Evolutionary conservation across 2,113 vertebrate genomes (phyloP).

Genomic region (Amia ocellicauda): DNA sequence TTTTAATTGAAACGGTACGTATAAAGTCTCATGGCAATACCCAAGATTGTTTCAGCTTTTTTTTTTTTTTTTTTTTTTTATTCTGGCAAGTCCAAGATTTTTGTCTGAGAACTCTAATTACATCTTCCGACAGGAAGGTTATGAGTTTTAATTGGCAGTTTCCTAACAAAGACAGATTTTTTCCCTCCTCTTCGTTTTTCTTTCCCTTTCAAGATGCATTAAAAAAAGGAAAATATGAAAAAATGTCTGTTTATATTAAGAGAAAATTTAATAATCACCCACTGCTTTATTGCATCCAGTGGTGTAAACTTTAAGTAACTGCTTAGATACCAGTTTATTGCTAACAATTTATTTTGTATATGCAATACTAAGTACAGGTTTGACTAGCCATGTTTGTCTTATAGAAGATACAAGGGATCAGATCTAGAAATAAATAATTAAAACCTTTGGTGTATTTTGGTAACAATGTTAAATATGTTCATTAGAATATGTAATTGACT

Average conservation of each 20-base stretch:
- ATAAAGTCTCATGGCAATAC: slow-evolving; percentile 53
- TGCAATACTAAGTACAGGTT: too few relatives aligned
- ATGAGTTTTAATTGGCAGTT: slow-evolving; percentile 60
- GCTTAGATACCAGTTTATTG: slow-evolving; percentile 17
- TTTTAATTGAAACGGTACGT: slow-evolving; percentile 63
- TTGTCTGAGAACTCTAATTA: slow-evolving; percentile 63
- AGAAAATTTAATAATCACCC: slow-evolving; percentile 40
- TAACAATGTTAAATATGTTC: too few relatives aligned
- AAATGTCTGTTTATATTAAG: slow-evolving; percentile 33
- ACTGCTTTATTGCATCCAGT: slow-evolving; percentile 49
- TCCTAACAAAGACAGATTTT: slow-evolving; percentile 64
- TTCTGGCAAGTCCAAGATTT: slow-evolving; percentile 63
- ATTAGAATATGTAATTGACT: too few relatives aligned
- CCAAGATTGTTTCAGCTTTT: slow-evolving; percentile 55
- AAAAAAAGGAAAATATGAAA: slow-evolving; percentile 52
- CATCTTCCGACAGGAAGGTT: slow-evolving; percentile 66
- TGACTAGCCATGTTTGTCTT: too few relatives aligned
- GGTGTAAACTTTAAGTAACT: slow-evolving; percentile 55
- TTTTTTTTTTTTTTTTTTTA: slow-evolving; percentile 21
- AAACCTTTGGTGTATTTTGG: too few relatives aligned
- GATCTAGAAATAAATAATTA: too few relatives aligned
- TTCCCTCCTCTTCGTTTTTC: slow-evolving; percentile 43
- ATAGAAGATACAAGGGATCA: too few relatives aligned
- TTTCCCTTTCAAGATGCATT: slow-evolving; percentile 31
- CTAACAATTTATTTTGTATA: too few relatives aligned